phyloP scores from a whole-genome alignment of 2,113 vertebrate species.

The Gasterosteus aculeatus region DNA sequence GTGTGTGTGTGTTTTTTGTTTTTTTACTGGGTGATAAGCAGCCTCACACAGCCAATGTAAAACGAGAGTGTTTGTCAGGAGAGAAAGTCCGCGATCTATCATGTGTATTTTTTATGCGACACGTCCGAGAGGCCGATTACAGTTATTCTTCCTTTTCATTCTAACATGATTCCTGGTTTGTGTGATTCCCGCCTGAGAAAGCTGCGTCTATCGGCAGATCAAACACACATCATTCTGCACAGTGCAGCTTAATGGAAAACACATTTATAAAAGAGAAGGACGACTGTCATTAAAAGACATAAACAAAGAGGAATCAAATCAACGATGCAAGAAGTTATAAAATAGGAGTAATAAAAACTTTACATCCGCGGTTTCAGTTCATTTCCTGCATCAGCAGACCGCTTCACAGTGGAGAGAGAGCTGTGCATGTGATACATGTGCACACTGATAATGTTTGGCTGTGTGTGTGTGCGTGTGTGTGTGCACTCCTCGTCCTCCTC shows the following conservation, averaged over 20 bases:
- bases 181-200: not conserved
- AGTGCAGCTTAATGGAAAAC: not conserved
- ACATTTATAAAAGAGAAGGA: not conserved
- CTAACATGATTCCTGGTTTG: not conserved
- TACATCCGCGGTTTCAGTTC: not conserved
- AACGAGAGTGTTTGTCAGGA: not conserved
- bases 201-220: not conserved
- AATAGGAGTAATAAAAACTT: not conserved
- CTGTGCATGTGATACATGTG: not conserved
- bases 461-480: no score
- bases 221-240: not conserved
- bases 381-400: no score
- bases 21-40: no score
- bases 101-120: not conserved
- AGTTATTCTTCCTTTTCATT: not conserved
- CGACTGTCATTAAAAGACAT: not conserved
- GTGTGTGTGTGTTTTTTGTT: not conserved
- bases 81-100: not conserved
- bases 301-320: not conserved
- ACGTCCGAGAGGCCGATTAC: no score
- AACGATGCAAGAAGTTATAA: not conserved
- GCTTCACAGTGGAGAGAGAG: no score
- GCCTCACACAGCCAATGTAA: not conserved
- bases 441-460: conserved; percentile 8
- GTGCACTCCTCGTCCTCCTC: no score